Evolutionary conservation across 2,888 invertebrate genomes (phyloP).

Genomic region (Apodemia hepburni): DNA sequence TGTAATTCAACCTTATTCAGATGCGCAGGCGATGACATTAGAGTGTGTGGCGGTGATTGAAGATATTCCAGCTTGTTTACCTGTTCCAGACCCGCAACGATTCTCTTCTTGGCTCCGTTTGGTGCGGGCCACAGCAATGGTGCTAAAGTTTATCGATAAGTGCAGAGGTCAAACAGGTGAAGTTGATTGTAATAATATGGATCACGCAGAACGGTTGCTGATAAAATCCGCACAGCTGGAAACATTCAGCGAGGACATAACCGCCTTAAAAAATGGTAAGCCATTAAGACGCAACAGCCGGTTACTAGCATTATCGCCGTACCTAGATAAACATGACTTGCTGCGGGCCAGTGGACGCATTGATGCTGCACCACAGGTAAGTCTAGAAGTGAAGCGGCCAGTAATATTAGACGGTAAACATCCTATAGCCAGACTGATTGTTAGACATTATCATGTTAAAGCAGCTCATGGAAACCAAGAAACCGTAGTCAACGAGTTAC

Average conservation of each 20-base stretch:
- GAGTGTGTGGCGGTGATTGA: background rate
- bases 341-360: background rate
- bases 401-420: background rate
- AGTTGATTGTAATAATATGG: background rate
- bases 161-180: background rate
- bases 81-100: background rate
- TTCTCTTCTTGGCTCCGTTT: conserved; percentile 4
- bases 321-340: background rate
- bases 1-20: background rate
- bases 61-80: no score
- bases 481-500: background rate
- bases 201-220: background rate
- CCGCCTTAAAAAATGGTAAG: background rate
- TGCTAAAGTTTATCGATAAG: background rate
- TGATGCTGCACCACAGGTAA: background rate
- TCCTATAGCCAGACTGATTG: background rate
- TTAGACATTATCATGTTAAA: background rate
- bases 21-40: background rate
- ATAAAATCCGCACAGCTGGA: background rate
- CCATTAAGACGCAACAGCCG: background rate
- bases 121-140: background rate
- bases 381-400: background rate
- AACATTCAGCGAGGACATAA: background rate
- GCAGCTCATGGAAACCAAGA: no score
- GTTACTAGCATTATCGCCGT: background rate